phyloP scores from a whole-genome alignment of 1,140 invertebrate genomes.

The Lordiphosa clarofinis region DNA sequence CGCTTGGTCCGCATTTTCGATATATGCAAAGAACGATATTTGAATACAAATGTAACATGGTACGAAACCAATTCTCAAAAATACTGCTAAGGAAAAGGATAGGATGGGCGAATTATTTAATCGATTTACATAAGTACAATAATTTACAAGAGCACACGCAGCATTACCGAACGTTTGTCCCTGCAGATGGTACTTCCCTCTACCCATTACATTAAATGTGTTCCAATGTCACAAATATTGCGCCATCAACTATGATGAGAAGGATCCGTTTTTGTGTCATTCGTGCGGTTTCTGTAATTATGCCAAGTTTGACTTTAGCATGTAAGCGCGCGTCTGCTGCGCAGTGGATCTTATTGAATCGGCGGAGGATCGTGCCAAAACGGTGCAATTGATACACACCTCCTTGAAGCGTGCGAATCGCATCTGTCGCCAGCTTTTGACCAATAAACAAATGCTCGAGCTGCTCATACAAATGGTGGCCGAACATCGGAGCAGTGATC shows the following conservation, averaged over 20 bases:
- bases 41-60: too few relatives aligned
- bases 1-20: too few relatives aligned
- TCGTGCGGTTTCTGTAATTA: constrained; percentile 99
- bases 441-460: constrained; percentile 94
- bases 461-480: constrained; percentile 76
- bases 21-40: too few relatives aligned
- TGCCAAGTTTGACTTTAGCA: constrained; percentile 98
- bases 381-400: constrained; percentile 93
- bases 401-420: constrained; percentile 96
- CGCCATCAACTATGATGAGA: constrained; percentile 99
- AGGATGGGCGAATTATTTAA: too few relatives aligned
- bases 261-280: constrained; percentile 99
- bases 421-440: constrained; percentile 93
- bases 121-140: too few relatives aligned
- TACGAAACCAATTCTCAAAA: too few relatives aligned
- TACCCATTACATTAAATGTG: too few relatives aligned
- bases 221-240: constrained; percentile 99
- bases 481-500: constrained; percentile 75
- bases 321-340: constrained; percentile 94
- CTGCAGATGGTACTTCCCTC: too few relatives aligned
- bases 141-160: too few relatives aligned
- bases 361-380: constrained; percentile 97
- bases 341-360: constrained; percentile 98
- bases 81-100: too few relatives aligned
- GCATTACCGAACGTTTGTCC: too few relatives aligned